phyloP scores from a whole-genome alignment of 64 coral and sea anemone species.

The Trachythela sp. region DNA sequence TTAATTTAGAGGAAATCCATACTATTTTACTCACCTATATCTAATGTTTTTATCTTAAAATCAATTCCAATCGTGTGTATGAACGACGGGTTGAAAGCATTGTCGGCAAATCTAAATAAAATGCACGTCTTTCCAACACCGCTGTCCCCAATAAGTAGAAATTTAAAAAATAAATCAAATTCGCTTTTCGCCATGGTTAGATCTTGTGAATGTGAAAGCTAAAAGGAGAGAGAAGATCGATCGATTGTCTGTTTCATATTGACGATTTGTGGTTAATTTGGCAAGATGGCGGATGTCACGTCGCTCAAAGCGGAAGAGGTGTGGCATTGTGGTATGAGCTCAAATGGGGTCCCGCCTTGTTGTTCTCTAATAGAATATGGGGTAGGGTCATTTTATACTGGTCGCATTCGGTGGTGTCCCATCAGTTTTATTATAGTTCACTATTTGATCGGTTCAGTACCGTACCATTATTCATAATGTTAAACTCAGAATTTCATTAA shows the following conservation, averaged over 20 bases:
- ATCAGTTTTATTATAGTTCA: too few species aligned
- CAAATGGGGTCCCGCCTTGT: too few species aligned
- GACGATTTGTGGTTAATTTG: background rate
- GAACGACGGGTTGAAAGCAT: constrained; percentile 89
- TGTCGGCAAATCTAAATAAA: constrained; percentile 95
- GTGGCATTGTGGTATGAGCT: background rate
- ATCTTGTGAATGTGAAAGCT: background rate
- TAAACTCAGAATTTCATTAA: too few species aligned
- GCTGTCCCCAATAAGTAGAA: constrained; percentile 91
- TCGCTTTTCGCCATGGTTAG: constrained; percentile 66
- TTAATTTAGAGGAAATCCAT: background rate
- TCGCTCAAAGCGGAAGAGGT: background rate
- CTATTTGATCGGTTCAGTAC: too few species aligned
- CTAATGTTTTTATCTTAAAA: constrained; percentile 93
- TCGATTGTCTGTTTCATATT: background rate
- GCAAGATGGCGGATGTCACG: background rate
- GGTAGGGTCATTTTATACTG: too few species aligned
- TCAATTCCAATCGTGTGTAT: constrained; percentile 99
- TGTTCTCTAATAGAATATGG: too few species aligned
- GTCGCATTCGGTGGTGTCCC: too few species aligned
- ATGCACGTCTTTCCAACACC: constrained; percentile 98
- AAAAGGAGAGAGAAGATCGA: background rate
- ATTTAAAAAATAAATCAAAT: constrained; percentile 95
- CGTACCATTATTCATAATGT: too few species aligned
- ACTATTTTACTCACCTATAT: constrained; percentile 67